A percentile compares a stretch with the other conserved stretches of the same genome.
These are phyloP conservation scores for Sylvia atricapilla DNA, from an alignment of 2,113 vertebrate genomes.

Conservation along the genomic window DNA sequence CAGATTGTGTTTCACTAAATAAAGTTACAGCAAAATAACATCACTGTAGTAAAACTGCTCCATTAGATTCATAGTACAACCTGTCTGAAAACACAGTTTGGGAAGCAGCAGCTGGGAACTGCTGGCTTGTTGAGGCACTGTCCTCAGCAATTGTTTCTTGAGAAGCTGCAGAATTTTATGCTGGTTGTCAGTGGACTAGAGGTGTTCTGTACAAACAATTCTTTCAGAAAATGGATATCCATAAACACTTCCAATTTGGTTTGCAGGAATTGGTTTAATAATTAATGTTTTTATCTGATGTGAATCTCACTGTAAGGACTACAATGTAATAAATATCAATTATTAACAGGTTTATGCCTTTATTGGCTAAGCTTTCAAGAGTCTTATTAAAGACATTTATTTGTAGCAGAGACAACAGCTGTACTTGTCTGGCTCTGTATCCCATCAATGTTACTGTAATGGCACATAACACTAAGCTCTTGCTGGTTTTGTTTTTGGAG, in stretches of 20 bases:
- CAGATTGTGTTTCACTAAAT: not conserved
- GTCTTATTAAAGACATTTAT: constrained; percentile 54
- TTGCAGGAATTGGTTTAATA: not conserved
- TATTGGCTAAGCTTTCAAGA: constrained; percentile 6
- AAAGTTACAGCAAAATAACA: not conserved
- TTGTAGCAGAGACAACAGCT: constrained; percentile 3
- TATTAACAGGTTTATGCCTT: constrained; percentile 28
- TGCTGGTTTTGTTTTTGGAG: not conserved
- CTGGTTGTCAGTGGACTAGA: not conserved
- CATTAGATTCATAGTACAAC: not conserved
- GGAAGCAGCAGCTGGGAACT: not conserved
- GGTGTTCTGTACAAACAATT: not conserved
- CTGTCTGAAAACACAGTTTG: not conserved
- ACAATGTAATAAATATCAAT: not conserved
- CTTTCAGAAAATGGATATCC: not conserved
- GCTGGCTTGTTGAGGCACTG: not conserved
- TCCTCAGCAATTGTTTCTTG: not conserved
- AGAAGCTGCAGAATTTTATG: not conserved
- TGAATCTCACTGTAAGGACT: not conserved
- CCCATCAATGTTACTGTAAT: not conserved
- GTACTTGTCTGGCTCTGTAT: not conserved
- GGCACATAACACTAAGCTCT: not conserved
- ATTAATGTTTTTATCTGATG: not conserved
- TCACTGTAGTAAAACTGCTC: not conserved
- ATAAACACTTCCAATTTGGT: not conserved